phyloP scores from a whole-genome alignment of 2,797 vertebrate genomes.

The Argya squamiceps region DNA sequence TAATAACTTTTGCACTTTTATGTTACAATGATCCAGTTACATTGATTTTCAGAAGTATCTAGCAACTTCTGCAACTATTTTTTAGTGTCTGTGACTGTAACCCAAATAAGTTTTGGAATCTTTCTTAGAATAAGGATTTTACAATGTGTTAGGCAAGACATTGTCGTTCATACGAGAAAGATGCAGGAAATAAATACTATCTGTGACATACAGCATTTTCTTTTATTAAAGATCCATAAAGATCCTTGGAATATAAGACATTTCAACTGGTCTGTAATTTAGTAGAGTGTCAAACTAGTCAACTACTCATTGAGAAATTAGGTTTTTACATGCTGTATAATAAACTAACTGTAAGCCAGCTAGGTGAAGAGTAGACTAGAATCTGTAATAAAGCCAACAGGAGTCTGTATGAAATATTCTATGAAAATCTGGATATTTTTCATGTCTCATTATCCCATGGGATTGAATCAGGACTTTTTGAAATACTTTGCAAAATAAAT shows the following conservation, averaged over 20 bases:
- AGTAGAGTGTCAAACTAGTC: not conserved
- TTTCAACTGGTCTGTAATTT: not conserved
- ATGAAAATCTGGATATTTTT: not conserved
- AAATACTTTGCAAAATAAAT: constrained; percentile 17
- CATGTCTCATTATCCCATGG: not conserved
- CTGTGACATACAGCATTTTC: not conserved
- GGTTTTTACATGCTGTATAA: not conserved
- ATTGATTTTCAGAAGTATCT: not conserved
- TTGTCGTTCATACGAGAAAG: not conserved
- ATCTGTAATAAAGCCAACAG: not conserved
- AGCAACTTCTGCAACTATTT: not conserved
- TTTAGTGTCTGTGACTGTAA: not conserved
- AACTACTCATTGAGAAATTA: not conserved
- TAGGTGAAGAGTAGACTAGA: not conserved
- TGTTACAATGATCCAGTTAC: not conserved
- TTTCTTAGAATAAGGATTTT: not conserved
- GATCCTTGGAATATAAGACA: not conserved
- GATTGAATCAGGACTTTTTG: not conserved
- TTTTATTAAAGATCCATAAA: not conserved
- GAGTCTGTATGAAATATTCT: not conserved
- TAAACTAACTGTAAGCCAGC: not conserved
- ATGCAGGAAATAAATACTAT: not conserved
- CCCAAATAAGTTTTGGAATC: not conserved
- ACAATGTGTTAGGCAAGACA: not conserved
- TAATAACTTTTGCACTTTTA: not conserved